Conservation (phyloP, 2,113 vertebrate species). For the Furnarius figulus region DNA sequence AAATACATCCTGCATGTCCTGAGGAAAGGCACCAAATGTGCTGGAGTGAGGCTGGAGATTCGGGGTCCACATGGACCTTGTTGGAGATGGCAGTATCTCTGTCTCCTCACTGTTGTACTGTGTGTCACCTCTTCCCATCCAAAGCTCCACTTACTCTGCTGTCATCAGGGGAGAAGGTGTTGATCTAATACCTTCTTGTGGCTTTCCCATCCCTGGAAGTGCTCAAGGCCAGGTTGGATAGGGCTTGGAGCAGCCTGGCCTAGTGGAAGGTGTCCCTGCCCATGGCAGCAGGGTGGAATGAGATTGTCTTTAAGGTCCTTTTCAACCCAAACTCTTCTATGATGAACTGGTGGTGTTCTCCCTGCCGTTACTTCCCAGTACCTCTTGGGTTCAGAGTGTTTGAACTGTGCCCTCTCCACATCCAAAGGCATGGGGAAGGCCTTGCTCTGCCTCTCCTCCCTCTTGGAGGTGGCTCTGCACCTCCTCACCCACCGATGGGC, state of each 20-base stretch:
- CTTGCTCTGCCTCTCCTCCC: not conserved
- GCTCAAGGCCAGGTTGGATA: not conserved
- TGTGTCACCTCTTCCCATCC: not conserved
- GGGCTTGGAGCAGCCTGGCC: not conserved
- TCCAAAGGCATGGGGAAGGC: not conserved
- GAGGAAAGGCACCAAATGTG: not conserved
- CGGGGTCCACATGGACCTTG: fast-evolving
- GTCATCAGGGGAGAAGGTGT: not conserved
- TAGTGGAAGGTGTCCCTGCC: not conserved
- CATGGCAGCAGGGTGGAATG: not conserved
- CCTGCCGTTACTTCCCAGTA: not conserved
- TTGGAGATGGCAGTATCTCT: not conserved
- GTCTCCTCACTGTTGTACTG: not conserved
- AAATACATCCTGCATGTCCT: not conserved
- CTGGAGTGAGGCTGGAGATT: not conserved
- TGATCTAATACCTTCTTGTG: not conserved
- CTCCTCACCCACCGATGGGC: not conserved
- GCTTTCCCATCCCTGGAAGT: not conserved
- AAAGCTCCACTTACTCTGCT: not conserved
- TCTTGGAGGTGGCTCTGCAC: not conserved
- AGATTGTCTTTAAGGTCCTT: not conserved
- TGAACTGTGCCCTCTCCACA: not conserved
- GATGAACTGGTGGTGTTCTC: not conserved
- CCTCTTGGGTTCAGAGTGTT: not conserved
- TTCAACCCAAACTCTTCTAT: not conserved